Base-by-base conservation (phyloP, 2,113 vertebrate species). In the Microcebus griseorufus region DNA sequence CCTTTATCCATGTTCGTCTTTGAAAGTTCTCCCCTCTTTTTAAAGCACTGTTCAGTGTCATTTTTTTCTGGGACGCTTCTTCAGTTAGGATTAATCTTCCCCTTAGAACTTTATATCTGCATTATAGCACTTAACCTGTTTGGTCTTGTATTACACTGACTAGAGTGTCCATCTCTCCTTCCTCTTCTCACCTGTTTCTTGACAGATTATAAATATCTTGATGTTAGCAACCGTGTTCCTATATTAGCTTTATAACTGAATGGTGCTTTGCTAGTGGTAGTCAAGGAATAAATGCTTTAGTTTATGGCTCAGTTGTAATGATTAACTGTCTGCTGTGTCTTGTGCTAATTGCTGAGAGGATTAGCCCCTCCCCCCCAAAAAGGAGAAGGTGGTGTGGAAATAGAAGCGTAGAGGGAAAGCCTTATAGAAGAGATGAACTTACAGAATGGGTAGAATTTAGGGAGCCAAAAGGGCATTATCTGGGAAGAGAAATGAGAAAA, bases 361-460 rank as follows among this genome's bases (percentile, higher is more conserved):
- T 65, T 83, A 39, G 7, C 32, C 9, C 20, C 45, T 16, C 16
- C 0, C 3, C 10, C 3, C 9, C 8, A 11, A 39, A 80, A 79
- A 89, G 67, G 27, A 45, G 39, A 34, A 78, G 79, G 72, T 88
- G 29, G 5, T 73, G 0, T 93, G 69, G 76, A 80, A 60, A 37
- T 94, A 82, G 62, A 93, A 62, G 51, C 4, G 11, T 64, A 51
- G 37, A 88, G 51, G 39, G 27, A 86, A 73, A 90, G 62, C 27
- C 7, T 87, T n/a, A 16, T 37, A 6, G 27, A 70, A 7, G 18
- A 60, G 39, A 37, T 65, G 22, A 79, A 42, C 13, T 70, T 85
- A 67, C 93, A 88, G 55, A 88, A 85, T 39, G 5, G 9, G 9
- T 72, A 72, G 45, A 82, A 70, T 94, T 89, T 79, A 96, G 85